Conservation (phyloP, 2,888 invertebrate species). For the Rambutsinella grinnellia region DNA sequence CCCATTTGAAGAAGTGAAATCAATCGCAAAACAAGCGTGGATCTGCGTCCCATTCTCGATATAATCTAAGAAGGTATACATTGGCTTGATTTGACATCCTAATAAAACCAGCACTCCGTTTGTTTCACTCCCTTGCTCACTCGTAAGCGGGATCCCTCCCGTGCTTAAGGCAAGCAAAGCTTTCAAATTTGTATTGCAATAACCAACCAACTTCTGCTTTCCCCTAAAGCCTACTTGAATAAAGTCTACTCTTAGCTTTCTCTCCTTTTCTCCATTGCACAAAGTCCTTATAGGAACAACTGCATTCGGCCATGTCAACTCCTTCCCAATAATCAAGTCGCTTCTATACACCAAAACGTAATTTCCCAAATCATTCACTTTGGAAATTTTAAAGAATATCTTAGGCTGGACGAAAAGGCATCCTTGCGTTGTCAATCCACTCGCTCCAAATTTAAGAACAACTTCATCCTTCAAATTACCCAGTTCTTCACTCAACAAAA, state of each 20-base stretch:
- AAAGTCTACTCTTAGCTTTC: slow-evolving; percentile 72
- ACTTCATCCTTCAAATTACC: slow-evolving; percentile 65
- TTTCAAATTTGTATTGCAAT: slow-evolving; percentile 70
- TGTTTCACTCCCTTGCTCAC: slow-evolving; percentile 53
- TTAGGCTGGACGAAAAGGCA: slow-evolving; percentile 58
- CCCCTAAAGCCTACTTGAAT: slow-evolving; percentile 70
- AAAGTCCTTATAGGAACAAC: slow-evolving; percentile 70
- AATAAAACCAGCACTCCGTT: slow-evolving; percentile 55
- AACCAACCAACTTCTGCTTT: slow-evolving; percentile 70
- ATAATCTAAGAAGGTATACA: slow-evolving; percentile 73
- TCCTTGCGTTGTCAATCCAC: slow-evolving; percentile 46
- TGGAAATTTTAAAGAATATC: slow-evolving; percentile 67
- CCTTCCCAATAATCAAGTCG: slow-evolving; percentile 67
- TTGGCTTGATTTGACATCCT: slow-evolving; percentile 62
- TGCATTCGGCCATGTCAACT: slow-evolving; percentile 73
- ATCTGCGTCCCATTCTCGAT: slow-evolving; percentile 73
- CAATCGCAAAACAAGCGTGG: slow-evolving; percentile 71
- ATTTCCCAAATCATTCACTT: slow-evolving; percentile 69
- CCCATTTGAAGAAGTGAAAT: slow-evolving; percentile 69
- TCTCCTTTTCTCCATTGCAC: slow-evolving; percentile 73
- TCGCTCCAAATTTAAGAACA: slow-evolving; percentile 61
- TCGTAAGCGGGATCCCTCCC: slow-evolving; percentile 56
- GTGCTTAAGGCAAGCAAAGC: slow-evolving; percentile 67
- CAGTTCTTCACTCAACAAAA: slow-evolving; percentile 64
- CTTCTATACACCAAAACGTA: slow-evolving; percentile 71